phyloP scores from a whole-genome alignment of 2,888 invertebrate genomes.

The Eupithecia pulchellata region DNA sequence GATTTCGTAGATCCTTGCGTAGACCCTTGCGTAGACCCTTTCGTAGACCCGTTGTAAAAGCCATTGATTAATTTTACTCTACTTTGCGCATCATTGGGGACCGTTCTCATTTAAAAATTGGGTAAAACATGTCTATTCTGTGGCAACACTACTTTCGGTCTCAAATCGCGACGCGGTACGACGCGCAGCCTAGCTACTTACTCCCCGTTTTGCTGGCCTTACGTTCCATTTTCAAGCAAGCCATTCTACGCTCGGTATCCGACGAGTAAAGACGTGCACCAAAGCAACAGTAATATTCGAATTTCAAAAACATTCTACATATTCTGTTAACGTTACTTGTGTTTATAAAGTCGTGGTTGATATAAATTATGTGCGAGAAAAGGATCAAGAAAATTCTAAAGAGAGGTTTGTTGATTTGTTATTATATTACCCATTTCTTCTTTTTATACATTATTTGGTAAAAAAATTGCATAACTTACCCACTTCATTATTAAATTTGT shows the following conservation, averaged over 20 bases:
- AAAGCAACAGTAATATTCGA: no score
- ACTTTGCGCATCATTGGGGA: neutral
- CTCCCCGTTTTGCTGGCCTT: conserved; percentile 26
- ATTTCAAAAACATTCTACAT: neutral
- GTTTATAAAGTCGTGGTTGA: conserved; percentile 55
- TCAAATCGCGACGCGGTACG: conserved; percentile 38
- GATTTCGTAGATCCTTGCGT: neutral
- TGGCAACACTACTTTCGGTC: conserved; percentile 46
- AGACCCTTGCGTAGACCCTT: neutral
- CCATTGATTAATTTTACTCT: neutral
- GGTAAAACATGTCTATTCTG: conserved; percentile 9
- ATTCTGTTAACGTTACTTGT: conserved; percentile 47
- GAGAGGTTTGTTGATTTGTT: conserved; percentile 58
- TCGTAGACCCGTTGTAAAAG: neutral
- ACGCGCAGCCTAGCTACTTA: conserved; percentile 24
- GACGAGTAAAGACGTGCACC: conserved; percentile 49
- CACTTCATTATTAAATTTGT: no score
- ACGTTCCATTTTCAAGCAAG: conserved; percentile 60
- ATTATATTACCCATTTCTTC: neutral
- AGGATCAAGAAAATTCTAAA: conserved; percentile 64
- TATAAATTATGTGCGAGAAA: conserved; percentile 70
- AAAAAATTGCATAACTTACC: neutral
- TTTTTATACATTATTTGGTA: neutral
- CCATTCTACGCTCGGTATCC: conserved; percentile 55
- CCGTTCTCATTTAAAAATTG: neutral